phyloP scores from a whole-genome alignment of 2,113 vertebrate species.

The Apistogramma diplotaenia region DNA sequence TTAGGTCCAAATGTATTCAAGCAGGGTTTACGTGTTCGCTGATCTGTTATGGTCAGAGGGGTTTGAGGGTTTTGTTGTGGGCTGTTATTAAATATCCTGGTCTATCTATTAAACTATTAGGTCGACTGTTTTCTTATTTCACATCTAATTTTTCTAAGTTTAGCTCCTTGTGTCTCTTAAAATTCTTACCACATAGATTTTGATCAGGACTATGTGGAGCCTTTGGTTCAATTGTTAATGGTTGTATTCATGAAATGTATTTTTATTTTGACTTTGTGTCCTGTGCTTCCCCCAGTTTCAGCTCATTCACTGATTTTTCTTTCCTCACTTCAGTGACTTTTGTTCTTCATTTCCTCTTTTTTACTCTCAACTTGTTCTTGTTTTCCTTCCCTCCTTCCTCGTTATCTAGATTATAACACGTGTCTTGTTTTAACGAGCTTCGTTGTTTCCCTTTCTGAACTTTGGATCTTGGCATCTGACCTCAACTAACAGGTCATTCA shows the following conservation, averaged over 20 bases:
- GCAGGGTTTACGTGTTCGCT: neutral
- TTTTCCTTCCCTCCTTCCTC: neutral
- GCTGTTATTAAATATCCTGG: neutral
- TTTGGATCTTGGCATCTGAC: neutral
- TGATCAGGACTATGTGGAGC: neutral
- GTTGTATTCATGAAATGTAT: neutral
- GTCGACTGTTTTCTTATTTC: neutral
- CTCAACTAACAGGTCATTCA: neutral
- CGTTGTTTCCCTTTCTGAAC: neutral
- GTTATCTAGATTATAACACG: neutral
- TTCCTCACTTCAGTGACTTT: no score
- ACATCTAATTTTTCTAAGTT: neutral
- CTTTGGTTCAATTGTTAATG: rapidly evolving
- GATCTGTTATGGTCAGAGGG: neutral
- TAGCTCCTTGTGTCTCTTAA: neutral
- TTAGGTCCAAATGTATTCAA: neutral
- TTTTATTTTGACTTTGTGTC: neutral
- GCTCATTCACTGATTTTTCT: no score
- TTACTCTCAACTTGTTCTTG: no score
- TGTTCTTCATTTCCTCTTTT: no score
- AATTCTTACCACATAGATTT: neutral
- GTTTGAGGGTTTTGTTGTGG: neutral
- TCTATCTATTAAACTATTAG: neutral
- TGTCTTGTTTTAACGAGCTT: no score
- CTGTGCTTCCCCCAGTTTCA: no score